Percentiles rank a stretch among this genome's conserved stretches.
These are phyloP conservation scores for Leptoclinus maculatus DNA, from an alignment of 2,797 vertebrate species.

Conservation along the genomic window DNA sequence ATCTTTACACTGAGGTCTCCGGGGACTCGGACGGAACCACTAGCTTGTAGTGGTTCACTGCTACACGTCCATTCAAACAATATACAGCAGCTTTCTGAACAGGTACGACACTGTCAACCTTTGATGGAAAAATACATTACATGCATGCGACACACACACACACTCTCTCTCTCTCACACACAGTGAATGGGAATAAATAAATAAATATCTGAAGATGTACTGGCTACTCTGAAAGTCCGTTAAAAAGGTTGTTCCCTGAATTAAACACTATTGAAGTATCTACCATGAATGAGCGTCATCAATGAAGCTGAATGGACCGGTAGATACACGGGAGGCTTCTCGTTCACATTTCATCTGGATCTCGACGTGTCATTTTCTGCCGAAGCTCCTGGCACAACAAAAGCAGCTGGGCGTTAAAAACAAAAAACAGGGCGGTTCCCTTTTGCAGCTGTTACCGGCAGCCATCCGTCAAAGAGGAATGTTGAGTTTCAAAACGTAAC, in stretches of 20 bases:
- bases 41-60: not conserved
- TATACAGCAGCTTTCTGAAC: slow-evolving; percentile 56
- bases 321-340: slow-evolving; percentile 5
- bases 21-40: not conserved
- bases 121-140: slow-evolving; percentile 3
- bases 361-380: not conserved
- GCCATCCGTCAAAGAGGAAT: slow-evolving; percentile 1
- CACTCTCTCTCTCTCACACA: not conserved
- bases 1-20: not conserved
- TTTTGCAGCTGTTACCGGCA: not conserved
- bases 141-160: slow-evolving; percentile 10
- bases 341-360: slow-evolving; percentile 3
- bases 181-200: slow-evolving; percentile 71
- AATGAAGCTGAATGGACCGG: not conserved
- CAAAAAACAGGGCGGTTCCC: not conserved
- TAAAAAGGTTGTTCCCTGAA: slow-evolving; percentile 55
- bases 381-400: not conserved
- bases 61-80: slow-evolving; percentile 10
- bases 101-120: slow-evolving; percentile 37
- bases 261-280: slow-evolving; percentile 19
- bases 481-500: not conserved
- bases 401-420: not conserved
- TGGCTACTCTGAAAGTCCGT: slow-evolving; percentile 29
- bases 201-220: slow-evolving; percentile 73
- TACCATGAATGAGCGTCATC: not conserved